Conservation (phyloP, 2,888 invertebrate genomes). For the Melieria omissa region DNA sequence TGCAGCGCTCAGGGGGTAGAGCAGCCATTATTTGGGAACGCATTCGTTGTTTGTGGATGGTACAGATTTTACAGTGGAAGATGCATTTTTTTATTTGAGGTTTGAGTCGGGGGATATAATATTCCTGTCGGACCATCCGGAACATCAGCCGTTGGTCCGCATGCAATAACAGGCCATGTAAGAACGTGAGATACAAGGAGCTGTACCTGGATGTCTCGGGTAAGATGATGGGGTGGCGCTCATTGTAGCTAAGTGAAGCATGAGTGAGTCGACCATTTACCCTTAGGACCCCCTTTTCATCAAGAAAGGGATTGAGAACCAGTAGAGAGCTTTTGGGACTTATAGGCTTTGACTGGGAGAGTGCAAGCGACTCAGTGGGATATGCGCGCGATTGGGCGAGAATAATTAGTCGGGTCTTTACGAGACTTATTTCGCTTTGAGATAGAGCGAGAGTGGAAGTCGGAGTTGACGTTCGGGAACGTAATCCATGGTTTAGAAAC, state of each 20-base stretch:
- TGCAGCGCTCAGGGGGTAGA: too few relatives aligned
- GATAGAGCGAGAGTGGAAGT: background rate
- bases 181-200: conserved; percentile 17
- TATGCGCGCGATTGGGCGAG: conserved; percentile 4
- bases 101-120: too few relatives aligned
- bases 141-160: too few relatives aligned
- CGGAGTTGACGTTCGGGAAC: background rate
- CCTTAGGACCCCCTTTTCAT: conserved; percentile 11
- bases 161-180: too few relatives aligned
- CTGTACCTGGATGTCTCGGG: conserved; percentile 18
- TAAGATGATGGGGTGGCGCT: conserved; percentile 29
- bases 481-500: background rate
- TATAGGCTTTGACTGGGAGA: background rate
- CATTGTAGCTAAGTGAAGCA: conserved; percentile 11
- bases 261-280: conserved; percentile 29
- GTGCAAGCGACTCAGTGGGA: background rate
- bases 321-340: conserved; percentile 4
- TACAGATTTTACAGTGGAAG: too few relatives aligned
- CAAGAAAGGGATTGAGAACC: conserved; percentile 31
- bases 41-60: too few relatives aligned
- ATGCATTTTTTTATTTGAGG: too few relatives aligned
- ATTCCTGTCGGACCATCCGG: too few relatives aligned
- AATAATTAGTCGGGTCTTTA: conserved; percentile 2
- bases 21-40: too few relatives aligned
- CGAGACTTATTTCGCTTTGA: background rate